phyloP scores from a whole-genome alignment of 2,113 vertebrate genomes.

The Accipiter cooperii region DNA sequence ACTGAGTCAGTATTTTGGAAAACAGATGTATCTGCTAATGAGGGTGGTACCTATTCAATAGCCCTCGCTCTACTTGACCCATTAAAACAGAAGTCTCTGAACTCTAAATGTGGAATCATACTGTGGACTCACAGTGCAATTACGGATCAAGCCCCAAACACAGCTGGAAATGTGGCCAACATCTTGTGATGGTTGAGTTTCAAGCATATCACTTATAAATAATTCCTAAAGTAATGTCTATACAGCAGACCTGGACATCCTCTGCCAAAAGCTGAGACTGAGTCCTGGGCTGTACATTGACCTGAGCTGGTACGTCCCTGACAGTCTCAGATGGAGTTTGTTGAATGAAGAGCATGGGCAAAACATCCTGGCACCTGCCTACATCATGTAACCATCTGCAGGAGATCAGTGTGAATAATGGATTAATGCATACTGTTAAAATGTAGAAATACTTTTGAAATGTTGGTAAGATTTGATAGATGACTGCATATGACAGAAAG shows the following conservation, averaged over 20 bases:
- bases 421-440: neutral
- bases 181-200: neutral
- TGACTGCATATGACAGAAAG: neutral
- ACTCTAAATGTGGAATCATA: neutral
- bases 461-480: neutral
- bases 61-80: neutral
- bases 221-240: neutral
- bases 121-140: neutral
- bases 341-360: neutral
- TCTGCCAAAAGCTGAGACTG: neutral
- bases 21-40: neutral
- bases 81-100: neutral
- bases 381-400: neutral
- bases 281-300: neutral
- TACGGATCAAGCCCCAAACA: neutral
- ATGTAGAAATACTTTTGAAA: neutral
- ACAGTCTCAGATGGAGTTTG: neutral
- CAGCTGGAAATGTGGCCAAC: neutral
- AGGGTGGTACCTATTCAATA: neutral
- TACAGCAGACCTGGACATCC: neutral
- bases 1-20: neutral
- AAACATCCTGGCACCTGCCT: neutral
- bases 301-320: neutral
- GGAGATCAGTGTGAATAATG: neutral
- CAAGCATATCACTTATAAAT: neutral